Evolutionary conservation across 2,113 vertebrate genomes (phyloP).

Genomic region (Muscicapa adusta): DNA sequence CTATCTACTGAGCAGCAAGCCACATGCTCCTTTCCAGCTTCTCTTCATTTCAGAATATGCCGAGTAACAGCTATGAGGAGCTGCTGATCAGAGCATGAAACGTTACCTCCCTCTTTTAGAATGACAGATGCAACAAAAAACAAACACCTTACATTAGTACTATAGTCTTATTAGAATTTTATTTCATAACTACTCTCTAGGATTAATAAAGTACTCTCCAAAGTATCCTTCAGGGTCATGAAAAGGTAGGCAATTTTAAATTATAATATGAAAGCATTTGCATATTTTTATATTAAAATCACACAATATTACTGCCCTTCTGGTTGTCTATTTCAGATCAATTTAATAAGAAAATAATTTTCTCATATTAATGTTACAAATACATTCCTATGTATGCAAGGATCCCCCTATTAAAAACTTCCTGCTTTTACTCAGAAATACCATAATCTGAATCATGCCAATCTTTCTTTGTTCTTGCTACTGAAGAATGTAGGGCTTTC

Average conservation of each 20-base stretch:
- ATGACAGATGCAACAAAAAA: background rate
- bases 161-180: background rate
- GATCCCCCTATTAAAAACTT: background rate
- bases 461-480: background rate
- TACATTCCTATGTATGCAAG: background rate
- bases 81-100: background rate
- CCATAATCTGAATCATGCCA: background rate
- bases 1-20: background rate
- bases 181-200: background rate
- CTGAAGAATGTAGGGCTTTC: background rate
- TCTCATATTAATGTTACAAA: background rate
- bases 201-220: background rate
- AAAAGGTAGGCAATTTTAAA: background rate
- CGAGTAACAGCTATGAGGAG: background rate
- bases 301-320: background rate
- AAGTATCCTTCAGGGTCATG: background rate
- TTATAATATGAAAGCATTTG: background rate
- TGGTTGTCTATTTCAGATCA: background rate
- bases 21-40: background rate
- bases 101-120: background rate
- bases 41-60: background rate
- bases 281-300: background rate
- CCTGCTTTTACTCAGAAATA: background rate
- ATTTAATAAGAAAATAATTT: background rate
- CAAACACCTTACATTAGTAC: background rate